Evolutionary conservation across 2,113 vertebrate genomes (phyloP).

Genomic region (Chrysemys picta): DNA sequence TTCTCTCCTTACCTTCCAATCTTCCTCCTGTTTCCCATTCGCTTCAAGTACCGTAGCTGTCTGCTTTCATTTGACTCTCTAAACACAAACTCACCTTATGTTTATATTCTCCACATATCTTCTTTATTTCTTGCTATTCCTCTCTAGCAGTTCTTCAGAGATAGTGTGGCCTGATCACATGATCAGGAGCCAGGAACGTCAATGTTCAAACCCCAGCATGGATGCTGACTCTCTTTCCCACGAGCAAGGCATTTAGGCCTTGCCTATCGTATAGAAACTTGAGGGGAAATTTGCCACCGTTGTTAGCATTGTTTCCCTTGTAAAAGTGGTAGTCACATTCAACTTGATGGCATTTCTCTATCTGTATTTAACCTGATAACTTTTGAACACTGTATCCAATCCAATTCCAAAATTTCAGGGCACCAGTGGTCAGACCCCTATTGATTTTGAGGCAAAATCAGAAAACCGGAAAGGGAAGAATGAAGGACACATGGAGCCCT

Average conservation of each 20-base stretch:
- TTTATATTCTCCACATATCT: neutral
- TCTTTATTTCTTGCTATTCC: neutral
- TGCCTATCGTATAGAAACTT: neutral
- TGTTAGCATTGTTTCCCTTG: neutral
- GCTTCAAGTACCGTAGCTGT: neutral
- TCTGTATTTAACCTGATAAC: neutral
- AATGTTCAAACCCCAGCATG: neutral
- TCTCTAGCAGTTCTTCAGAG: neutral
- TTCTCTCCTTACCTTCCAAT: neutral
- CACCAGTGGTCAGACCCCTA: neutral
- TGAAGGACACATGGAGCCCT: neutral
- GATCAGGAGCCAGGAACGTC: conserved; percentile 11
- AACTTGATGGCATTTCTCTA: neutral
- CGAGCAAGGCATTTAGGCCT: neutral
- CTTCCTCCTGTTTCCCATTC: neutral
- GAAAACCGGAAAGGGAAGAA: neutral
- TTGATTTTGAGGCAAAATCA: neutral
- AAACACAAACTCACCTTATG: neutral
- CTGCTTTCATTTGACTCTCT: conserved; percentile 21
- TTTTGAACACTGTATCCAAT: neutral
- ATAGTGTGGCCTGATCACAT: neutral
- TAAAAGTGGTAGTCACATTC: neutral
- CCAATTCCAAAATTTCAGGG: neutral
- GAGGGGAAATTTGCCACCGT: neutral
- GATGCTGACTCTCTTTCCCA: neutral